These are phyloP conservation scores for Catharus minimus DNA, from an alignment of 2,113 vertebrate genomes.

Conservation along the genomic window DNA sequence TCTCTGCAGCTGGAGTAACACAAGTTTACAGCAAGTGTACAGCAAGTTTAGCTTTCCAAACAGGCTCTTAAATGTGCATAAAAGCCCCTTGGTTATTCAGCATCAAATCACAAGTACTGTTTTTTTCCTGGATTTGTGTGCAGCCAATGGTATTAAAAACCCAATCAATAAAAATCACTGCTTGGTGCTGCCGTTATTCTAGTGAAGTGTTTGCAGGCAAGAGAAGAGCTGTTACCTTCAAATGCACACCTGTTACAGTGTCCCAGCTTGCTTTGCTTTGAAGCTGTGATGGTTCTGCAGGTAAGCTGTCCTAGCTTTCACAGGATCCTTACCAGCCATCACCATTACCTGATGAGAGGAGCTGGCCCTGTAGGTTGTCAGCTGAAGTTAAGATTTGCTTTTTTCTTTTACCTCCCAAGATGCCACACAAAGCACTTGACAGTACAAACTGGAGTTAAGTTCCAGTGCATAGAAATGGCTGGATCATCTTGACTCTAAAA, in stretches of 20 bases:
- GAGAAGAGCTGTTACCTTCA: background rate
- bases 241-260: background rate
- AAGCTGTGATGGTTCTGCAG: background rate
- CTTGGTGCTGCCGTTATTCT: background rate
- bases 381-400: background rate
- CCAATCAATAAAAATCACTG: background rate
- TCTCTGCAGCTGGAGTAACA: background rate
- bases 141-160: background rate
- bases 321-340: background rate
- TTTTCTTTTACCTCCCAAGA: background rate
- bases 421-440: background rate
- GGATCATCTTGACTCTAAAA: background rate
- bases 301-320: background rate
- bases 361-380: background rate
- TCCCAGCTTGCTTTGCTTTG: background rate
- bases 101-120: background rate
- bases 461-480: background rate
- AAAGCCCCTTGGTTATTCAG: background rate
- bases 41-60: background rate
- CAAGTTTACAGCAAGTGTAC: background rate
- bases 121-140: background rate
- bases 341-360: background rate
- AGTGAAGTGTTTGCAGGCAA: background rate
- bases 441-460: background rate
- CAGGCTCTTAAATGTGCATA: accelerated